Evolutionary conservation across 1,140 invertebrate species (phyloP), one percentile per base, ranked within the genome.

Genomic region (Conus ventricosus): DNA sequence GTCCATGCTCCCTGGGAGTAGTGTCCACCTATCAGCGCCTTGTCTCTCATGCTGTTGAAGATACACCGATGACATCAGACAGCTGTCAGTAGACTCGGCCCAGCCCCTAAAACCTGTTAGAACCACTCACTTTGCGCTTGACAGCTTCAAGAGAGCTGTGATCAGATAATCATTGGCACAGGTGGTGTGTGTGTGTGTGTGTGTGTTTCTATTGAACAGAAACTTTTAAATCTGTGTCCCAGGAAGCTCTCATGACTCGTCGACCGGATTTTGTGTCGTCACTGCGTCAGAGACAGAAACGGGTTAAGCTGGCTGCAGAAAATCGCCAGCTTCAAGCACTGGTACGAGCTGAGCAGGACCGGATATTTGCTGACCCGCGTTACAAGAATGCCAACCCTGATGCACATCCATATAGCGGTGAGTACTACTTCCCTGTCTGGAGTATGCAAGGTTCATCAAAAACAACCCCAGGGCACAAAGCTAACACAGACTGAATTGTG

Each of bases 331-430:
- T 94, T 80, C 92, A 93, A 53, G 90, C 92, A 23, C 88, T 90
- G 63, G 88, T 94, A 13, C 80, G 92, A 90, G 88, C 87, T 20
- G 88, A 90, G 25, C 84, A 85, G 25, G 84, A 90, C 0, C 6
- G 39, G 53, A 67, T 87, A 15, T 82, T 84, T 17, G 57, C 87
- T 10, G 91, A 92, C 53, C 88, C 91, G 85, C 89, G 84, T 25
- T 90, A 84, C 81, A 91, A 91, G 78, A 89, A 91, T 67, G 89
- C 90, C 55, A 93, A 93, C 84, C 91, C 90, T 10, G 88, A 93
- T 54, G 91, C 91, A 53, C 93, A 93, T 91, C 93, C 94, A 13
- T 92, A 92, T 63, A 93, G 94, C 91, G 93, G 94, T 94, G 91
- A 87, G 88, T 91, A n/a, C 71, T 51, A 27, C 0, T 84, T 76